These are phyloP conservation scores for Platorchestia sp. DNA, from an alignment of 1,140 invertebrate species.

Conservation along the genomic window DNA sequence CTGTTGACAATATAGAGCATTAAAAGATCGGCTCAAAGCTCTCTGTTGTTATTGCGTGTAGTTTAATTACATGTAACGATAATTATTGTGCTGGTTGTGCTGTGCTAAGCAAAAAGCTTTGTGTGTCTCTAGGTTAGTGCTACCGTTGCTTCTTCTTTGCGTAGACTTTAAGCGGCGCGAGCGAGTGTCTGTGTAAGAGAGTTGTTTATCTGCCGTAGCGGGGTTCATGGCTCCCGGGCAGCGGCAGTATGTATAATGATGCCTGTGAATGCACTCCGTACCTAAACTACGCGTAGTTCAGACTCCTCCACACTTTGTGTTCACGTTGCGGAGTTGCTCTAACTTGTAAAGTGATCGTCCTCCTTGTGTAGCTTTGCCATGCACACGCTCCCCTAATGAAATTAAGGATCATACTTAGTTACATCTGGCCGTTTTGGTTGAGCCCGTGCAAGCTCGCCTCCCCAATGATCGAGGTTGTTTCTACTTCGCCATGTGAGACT, in stretches of 20 bases:
- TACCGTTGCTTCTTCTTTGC: constrained; percentile 51
- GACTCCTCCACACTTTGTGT: constrained; percentile 44
- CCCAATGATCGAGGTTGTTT: background rate
- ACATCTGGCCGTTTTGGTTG: background rate
- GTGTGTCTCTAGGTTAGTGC: constrained; percentile 44
- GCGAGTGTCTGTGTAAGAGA: background rate
- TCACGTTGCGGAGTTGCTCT: constrained; percentile 25
- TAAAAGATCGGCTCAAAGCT: constrained; percentile 42
- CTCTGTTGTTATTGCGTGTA: constrained; percentile 44
- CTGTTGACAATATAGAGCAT: constrained; percentile 44
- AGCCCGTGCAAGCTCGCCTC: background rate
- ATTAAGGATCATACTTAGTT: background rate
- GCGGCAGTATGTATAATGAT: constrained; percentile 46
- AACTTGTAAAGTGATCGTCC: constrained; percentile 49
- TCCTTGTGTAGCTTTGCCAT: constrained; percentile 4
- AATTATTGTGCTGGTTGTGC: constrained; percentile 51
- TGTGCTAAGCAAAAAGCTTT: constrained; percentile 50
- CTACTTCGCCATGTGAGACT: background rate
- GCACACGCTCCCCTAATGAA: background rate
- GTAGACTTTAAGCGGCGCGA: background rate
- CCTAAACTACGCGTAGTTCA: constrained; percentile 26
- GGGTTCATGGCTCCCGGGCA: background rate
- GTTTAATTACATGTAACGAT: constrained; percentile 15
- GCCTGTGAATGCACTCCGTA: constrained; percentile 52
- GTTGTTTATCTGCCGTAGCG: background rate